Percentiles rank a stretch among this genome's conserved stretches.
phyloP scores from a whole-genome alignment of 2,888 invertebrate genomes.

The Caradrina kadenii region DNA sequence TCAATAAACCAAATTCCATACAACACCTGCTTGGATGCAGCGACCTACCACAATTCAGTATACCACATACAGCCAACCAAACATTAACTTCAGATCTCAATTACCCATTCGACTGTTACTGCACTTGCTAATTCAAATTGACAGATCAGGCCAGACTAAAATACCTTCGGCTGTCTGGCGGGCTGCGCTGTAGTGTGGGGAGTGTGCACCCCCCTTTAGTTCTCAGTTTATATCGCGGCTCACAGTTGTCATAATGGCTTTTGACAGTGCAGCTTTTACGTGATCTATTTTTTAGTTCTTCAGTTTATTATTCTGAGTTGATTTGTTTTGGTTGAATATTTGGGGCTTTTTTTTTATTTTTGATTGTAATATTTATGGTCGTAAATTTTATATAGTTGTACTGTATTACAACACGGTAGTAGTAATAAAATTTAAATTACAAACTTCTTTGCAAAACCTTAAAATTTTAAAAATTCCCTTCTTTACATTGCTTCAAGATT shows the following conservation, averaged over 20 bases:
- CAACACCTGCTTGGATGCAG: constrained; percentile 3
- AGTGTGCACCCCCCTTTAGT: constrained; percentile 69
- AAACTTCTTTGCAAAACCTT: constrained; percentile 2
- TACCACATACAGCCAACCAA: constrained; percentile 37
- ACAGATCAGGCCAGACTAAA: constrained; percentile 89
- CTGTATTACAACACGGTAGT: not conserved
- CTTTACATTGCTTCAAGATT: constrained; percentile 15
- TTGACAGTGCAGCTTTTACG: constrained; percentile 77
- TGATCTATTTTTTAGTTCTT: constrained; percentile 54
- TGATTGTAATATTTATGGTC: too few relatives aligned
- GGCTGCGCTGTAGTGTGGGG: constrained; percentile 65
- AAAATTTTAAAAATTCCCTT: constrained; percentile 27
- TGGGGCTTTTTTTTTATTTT: not conserved
- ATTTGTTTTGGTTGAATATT: constrained; percentile 15
- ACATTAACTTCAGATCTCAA: constrained; percentile 68
- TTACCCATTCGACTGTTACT: constrained; percentile 77
- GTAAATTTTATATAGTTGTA: not conserved
- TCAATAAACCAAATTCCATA: constrained; percentile 20
- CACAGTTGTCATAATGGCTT: constrained; percentile 80
- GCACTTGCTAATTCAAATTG: constrained; percentile 88
- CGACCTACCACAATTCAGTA: constrained; percentile 75
- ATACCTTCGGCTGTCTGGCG: constrained; percentile 81
- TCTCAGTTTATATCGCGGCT: constrained; percentile 69
- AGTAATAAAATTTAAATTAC: not conserved
- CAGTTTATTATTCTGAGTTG: constrained; percentile 20